Percentiles rank a stretch among this genome's conserved stretches.
These are phyloP conservation scores for Lepidocyrtinus sp. DNA, from an alignment of 2,888 invertebrate species.

Conservation along the genomic window DNA sequence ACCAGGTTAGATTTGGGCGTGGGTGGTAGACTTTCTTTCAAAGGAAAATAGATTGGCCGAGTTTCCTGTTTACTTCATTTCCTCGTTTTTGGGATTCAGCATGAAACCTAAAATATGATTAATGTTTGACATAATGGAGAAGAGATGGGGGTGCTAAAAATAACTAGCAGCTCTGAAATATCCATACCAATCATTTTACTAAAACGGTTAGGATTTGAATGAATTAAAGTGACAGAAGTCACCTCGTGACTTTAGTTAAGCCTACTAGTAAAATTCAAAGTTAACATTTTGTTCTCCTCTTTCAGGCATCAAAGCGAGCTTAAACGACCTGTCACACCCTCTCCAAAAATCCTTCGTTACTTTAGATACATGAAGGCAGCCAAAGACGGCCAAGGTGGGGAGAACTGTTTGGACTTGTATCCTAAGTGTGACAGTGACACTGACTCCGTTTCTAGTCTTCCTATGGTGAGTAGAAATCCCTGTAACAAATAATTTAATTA, in stretches of 20 bases:
- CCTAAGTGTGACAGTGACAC: slow-evolving; percentile 69
- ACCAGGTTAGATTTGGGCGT: background rate
- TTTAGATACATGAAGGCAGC: slow-evolving; percentile 94
- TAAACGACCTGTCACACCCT: slow-evolving; percentile 87
- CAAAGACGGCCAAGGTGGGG: slow-evolving; percentile 73
- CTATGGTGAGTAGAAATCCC: slow-evolving; percentile 65
- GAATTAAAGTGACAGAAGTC: too few relatives aligned
- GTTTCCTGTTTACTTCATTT: too few relatives aligned
- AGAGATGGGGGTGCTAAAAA: too few relatives aligned
- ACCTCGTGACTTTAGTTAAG: too few relatives aligned
- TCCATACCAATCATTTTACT: too few relatives aligned
- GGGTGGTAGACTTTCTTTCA: background rate
- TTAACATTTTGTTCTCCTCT: background rate
- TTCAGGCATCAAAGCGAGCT: slow-evolving; percentile 87
- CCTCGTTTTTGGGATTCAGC: too few relatives aligned
- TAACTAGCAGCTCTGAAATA: too few relatives aligned
- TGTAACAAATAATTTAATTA: slow-evolving; percentile 2
- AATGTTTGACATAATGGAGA: too few relatives aligned
- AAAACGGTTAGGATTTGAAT: too few relatives aligned
- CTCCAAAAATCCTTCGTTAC: slow-evolving; percentile 88
- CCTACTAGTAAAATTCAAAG: background rate
- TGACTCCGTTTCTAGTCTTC: slow-evolving; percentile 69
- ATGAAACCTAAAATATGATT: too few relatives aligned
- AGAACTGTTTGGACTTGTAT: slow-evolving; percentile 67
- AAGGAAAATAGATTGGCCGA: background rate